These are phyloP conservation scores for Datnioides undecimradiatus DNA, from an alignment of 2,113 vertebrate species.

Conservation along the genomic window DNA sequence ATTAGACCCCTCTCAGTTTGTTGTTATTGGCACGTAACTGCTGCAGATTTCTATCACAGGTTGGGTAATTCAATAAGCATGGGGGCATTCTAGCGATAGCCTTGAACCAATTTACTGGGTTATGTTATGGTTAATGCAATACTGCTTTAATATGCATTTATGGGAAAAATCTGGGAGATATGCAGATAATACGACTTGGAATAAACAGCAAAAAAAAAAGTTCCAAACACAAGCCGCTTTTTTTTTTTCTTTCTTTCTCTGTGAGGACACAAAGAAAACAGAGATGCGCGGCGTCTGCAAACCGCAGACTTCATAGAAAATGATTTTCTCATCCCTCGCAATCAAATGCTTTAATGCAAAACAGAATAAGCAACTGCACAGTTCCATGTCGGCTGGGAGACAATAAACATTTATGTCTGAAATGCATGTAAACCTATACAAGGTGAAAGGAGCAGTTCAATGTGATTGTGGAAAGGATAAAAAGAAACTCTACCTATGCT, in stretches of 20 bases:
- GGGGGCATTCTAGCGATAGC: conserved; percentile 74
- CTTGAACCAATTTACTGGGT: conserved; percentile 64
- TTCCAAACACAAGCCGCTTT: conserved; percentile 30
- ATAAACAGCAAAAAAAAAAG: conserved; percentile 47
- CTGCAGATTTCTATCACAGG: conserved; percentile 85
- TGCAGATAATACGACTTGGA: conserved; percentile 57
- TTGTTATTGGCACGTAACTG: conserved; percentile 85
- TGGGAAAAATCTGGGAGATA: conserved; percentile 70
- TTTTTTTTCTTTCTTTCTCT: conserved; percentile 16
- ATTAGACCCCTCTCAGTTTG: conserved; percentile 79
- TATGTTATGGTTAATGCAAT: conserved; percentile 71
- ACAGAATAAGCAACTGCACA: conserved; percentile 20
- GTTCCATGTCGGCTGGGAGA: conserved; percentile 5
- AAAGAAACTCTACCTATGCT: neutral
- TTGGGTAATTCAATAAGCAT: conserved; percentile 86
- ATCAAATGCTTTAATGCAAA: conserved; percentile 43
- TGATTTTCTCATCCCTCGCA: conserved; percentile 22
- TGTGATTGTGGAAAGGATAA: neutral
- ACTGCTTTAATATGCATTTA: conserved; percentile 65
- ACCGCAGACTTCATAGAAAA: conserved; percentile 30
- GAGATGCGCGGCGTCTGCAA: conserved; percentile 38
- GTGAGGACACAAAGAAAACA: conserved; percentile 27
- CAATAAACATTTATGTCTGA: conserved; percentile 4
- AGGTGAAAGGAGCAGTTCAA: neutral
- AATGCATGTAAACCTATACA: neutral